Conservation (phyloP, 35 echinoderm and acorn worm species). For the Apostichopus japonicus region DNA sequence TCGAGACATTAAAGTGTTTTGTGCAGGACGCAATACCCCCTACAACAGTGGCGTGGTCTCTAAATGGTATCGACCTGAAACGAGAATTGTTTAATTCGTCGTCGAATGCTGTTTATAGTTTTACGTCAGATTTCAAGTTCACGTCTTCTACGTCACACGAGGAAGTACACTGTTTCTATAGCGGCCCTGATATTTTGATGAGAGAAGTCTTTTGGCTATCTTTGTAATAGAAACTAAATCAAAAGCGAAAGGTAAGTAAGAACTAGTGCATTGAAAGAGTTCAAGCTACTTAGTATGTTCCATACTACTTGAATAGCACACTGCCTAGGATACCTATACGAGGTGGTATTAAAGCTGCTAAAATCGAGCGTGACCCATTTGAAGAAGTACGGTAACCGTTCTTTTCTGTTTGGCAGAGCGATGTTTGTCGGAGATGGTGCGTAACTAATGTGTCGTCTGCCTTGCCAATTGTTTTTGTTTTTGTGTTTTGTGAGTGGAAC, state of each 20-base stretch:
- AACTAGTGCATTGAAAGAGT: neutral
- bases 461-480: neutral
- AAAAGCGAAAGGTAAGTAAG: too few species aligned
- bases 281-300: constrained; percentile 36
- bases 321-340: constrained; percentile 31
- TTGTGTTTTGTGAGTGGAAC: neutral
- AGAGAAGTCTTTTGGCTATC: neutral
- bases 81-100: neutral
- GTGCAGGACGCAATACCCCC: neutral
- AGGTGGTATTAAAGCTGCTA: constrained; percentile 8
- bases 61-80: constrained; percentile 7
- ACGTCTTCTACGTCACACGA: neutral
- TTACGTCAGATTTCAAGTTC: neutral
- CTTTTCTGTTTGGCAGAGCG: neutral
- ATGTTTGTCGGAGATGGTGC: neutral
- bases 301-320: constrained; percentile 31
- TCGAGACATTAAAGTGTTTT: neutral
- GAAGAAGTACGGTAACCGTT: neutral
- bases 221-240: too few species aligned
- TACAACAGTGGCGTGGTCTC: neutral
- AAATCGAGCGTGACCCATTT: neutral
- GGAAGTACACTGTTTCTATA: neutral
- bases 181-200: neutral
- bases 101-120: neutral
- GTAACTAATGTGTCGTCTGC: constrained; percentile 14